Base-by-base conservation (phyloP, 2,797 vertebrate species). In the Takifugu rubripes region DNA sequence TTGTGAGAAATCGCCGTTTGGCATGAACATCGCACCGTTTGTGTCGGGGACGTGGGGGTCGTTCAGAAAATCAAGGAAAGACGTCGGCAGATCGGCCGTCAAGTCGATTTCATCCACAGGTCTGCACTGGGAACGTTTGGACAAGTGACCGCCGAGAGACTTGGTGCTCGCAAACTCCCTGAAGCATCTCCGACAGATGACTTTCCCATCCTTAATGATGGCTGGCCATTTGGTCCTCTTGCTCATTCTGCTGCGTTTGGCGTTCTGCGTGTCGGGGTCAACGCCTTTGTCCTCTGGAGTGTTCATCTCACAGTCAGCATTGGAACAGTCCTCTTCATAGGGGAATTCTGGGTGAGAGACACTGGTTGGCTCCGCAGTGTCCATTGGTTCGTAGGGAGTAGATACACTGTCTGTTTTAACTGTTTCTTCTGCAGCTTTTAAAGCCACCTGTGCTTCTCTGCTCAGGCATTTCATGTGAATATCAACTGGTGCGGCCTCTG, bases 181-280 rank as follows among this genome's bases (percentile, higher is more conserved):
- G 78, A 96, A 99, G 86, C 97, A 99, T 68, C 96, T 94, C 76
- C 95, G 94, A 77, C 97, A 99, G 74, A 99, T 98, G 62, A 99
- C 98, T 71, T 99, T 99, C 25, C 96, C 97, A 65, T 98, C 96
- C 81, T 95, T 94, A 68, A 99, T 96, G 73, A 98, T 99, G 29
- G 96, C 97, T 52, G 97, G 97, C 95, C 96, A 98, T 77, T 98
- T 99, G 50, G 95, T 94, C 64, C 96, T 92, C 82, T 95, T 97
- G 81, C 95, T 97, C 63, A 94, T 89, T 72, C 95, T 95, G 66
- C 91, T 85, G 65, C 87, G 89, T 77, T 92, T 93, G 59, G 61
- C 77, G 83, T 89, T 91, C 44, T 70, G 87, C 2, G 15, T 0
- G 0, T 91, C 89, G 9, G 70, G 36, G 25, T 88, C 78, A 45